These are phyloP conservation scores for Dermatophagoides farinae DNA, from an alignment of 1,140 invertebrate genomes.

Conservation along the genomic window DNA sequence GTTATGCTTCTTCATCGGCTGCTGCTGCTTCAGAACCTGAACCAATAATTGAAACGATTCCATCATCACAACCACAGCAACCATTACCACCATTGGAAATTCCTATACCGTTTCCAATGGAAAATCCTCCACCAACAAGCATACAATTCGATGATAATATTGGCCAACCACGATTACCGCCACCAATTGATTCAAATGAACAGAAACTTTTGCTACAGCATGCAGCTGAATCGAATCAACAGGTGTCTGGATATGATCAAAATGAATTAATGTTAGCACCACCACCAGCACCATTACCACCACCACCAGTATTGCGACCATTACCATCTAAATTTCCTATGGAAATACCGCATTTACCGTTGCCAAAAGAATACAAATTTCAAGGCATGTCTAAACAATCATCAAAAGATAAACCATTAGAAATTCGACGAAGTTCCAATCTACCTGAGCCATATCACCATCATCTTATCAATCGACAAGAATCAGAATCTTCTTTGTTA, in stretches of 20 bases:
- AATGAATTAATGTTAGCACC: not conserved
- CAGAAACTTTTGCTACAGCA: not conserved
- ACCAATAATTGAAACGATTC: not conserved
- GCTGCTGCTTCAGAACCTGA: not conserved
- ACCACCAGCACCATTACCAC: not conserved
- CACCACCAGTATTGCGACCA: not conserved
- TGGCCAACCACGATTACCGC: not conserved
- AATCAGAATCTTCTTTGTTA: not conserved
- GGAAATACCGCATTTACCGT: too few relatives aligned
- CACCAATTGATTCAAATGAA: not conserved
- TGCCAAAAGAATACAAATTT: not conserved
- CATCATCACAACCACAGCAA: not conserved
- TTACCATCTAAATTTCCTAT: not conserved
- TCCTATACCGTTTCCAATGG: not conserved
- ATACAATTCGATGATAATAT: not conserved
- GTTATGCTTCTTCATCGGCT: not conserved
- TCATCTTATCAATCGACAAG: not conserved
- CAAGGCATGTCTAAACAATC: not conserved
- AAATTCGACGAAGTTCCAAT: not conserved
- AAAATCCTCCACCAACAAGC: not conserved
- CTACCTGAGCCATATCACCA: conserved; percentile 1
- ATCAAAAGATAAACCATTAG: not conserved
- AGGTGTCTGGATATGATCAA: not conserved
- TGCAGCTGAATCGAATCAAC: not conserved
- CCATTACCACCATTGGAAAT: too few relatives aligned